Percentiles rank a stretch among this genome's conserved stretches.
Conservation (phyloP, 1,140 invertebrate species). For the Oedothorax gibbosus region DNA sequence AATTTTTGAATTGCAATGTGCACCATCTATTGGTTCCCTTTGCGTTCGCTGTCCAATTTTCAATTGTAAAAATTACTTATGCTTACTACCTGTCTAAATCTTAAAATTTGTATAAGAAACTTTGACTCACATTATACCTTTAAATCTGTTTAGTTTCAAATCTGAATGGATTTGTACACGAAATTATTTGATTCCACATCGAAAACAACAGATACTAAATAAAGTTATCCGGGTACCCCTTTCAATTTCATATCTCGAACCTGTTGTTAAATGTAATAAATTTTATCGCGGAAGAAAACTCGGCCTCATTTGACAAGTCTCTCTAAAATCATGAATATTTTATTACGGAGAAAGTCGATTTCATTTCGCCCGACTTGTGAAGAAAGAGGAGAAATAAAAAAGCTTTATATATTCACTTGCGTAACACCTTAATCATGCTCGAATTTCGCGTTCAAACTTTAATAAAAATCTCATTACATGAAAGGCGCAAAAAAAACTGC, state of each 20-base stretch:
- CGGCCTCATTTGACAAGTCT: constrained; percentile 26
- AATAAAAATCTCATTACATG: constrained; percentile 55
- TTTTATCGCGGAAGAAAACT: not conserved
- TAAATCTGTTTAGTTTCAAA: too few species aligned
- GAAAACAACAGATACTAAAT: too few species aligned
- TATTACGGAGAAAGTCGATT: constrained; percentile 48
- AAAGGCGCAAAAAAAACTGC: constrained; percentile 15
- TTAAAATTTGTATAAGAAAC: too few species aligned
- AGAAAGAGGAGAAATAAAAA: not conserved
- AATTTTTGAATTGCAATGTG: too few species aligned
- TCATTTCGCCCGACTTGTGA: constrained; percentile 20
- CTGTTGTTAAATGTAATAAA: constrained; percentile 18
- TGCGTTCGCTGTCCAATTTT: too few species aligned
- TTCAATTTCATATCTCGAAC: constrained; percentile 25
- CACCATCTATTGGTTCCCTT: too few species aligned
- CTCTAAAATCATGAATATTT: constrained; percentile 52
- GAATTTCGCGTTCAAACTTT: constrained; percentile 37
- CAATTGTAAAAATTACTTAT: too few species aligned
- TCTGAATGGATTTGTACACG: too few species aligned
- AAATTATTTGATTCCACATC: too few species aligned
- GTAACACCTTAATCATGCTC: constrained; percentile 47
- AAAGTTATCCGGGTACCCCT: constrained; percentile 11
- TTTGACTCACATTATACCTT: too few species aligned
- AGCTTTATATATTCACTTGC: constrained; percentile 32
- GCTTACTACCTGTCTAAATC: too few species aligned